Base-by-base conservation (phyloP, 2,888 invertebrate genomes). In the Geotrupes spiniger region DNA sequence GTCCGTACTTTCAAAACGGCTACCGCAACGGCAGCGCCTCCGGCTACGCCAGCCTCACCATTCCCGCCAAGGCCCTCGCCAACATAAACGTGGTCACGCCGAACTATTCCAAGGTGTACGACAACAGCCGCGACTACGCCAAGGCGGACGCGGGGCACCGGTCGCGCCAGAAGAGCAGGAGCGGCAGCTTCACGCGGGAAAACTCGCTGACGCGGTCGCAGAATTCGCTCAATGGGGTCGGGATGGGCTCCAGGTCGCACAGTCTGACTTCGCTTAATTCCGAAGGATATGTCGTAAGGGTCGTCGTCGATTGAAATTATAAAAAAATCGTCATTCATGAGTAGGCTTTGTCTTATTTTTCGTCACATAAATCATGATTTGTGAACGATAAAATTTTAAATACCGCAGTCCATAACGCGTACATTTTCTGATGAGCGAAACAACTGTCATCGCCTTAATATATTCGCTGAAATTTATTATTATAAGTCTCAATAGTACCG, bases 231-330 rank as follows among this genome's bases (percentile, higher is more conserved):
- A 58, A 60, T 27, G 66, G 69, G 25, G 66, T 74, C 77, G 66
- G 77, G 25, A 67, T 74, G 78, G 66, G 77, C 60, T 65, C 77
- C 70, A 56, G 83, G 43, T 83, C 84, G 2, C 70, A 82, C 49
- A 85, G 85, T 70, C 78, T 84, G 58, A 83, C 80, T 38, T 85
- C 85, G 9, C 76, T 85, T 53, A 82, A 85, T 62, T 90, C 90
- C 51, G 90, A 90, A 75, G 90, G 90, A 76, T 91, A 91, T 67
- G 82, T 82, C 78, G 91, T 91, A 87, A 80, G 88, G 74, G 12
- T 17, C 28, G n/a, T n/a, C 14, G 4, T 11, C 6, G 4, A 6
- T 12, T 25, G 26, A 26, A 5, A 25, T 4, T 6, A 21, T 21
- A 21, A 3, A 21, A 6, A 21, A 4, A 4, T 21, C 6, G 21